A percentile compares a stretch with the other conserved stretches of the same genome.
These are phyloP conservation scores for Atethmia centrago DNA, from an alignment of 2,888 invertebrate genomes.

Conservation along the genomic window DNA sequence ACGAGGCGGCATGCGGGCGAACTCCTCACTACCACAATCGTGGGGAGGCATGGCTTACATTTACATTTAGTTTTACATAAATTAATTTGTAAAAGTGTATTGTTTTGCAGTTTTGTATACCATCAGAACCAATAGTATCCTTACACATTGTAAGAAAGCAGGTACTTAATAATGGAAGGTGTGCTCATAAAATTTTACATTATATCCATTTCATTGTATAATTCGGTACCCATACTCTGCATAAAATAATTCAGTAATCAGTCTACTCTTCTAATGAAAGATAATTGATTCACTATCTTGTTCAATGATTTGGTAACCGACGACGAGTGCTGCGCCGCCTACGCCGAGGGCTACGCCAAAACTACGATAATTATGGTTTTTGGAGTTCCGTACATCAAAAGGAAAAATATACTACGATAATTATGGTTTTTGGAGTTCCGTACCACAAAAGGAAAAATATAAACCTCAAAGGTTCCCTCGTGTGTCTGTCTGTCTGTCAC, in stretches of 20 bases:
- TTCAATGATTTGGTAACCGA: background rate
- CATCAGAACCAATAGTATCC: background rate
- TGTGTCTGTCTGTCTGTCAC: too few species aligned
- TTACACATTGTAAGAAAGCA: conserved; percentile 1
- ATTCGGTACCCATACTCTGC: background rate
- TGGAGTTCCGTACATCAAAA: background rate
- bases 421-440: too few species aligned
- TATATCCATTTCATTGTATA: background rate
- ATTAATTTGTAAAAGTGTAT: conserved; percentile 6
- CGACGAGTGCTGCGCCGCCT: background rate
- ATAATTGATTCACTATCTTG: background rate
- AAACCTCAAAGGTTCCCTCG: too few species aligned
- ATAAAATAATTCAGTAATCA: background rate
- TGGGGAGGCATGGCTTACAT: conserved; percentile 64
- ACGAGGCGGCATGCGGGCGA: conserved; percentile 79
- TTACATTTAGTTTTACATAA: conserved; percentile 36
- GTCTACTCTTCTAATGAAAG: background rate
- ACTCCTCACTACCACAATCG: conserved; percentile 68
- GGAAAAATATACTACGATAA: too few species aligned
- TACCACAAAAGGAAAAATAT: too few species aligned
- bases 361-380: background rate
- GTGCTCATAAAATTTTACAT: background rate
- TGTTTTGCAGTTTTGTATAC: conserved; percentile 30
- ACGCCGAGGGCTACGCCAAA: background rate
- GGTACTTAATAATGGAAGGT: background rate